Evolutionary conservation across 2,888 invertebrate species (phyloP).

Genomic region (Leptinotarsa tumamoca): DNA sequence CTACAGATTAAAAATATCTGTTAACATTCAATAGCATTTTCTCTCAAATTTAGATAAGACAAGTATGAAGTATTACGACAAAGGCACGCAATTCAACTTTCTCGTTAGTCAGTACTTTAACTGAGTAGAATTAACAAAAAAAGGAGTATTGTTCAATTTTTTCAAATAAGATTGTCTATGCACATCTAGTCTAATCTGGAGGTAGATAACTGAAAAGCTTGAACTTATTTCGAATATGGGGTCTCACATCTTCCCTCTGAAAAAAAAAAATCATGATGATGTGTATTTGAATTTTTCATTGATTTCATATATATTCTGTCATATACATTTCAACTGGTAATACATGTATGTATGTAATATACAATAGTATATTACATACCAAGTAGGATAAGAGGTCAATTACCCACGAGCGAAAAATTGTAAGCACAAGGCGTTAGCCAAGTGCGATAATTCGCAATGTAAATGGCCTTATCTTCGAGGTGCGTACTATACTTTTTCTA

Average conservation of each 20-base stretch:
- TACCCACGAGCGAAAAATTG: too few relatives aligned
- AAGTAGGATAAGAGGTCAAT: too few relatives aligned
- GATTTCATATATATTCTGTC: background rate
- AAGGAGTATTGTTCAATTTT: conserved; percentile 48
- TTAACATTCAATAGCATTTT: background rate
- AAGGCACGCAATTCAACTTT: conserved; percentile 39
- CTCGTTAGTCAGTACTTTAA: conserved; percentile 61
- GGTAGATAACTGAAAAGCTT: conserved; percentile 90
- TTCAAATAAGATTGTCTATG: conserved; percentile 37
- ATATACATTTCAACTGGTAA: too few relatives aligned
- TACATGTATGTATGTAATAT: too few relatives aligned
- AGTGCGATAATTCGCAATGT: too few relatives aligned
- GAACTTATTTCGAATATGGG: conserved; percentile 90
- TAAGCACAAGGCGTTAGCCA: too few relatives aligned
- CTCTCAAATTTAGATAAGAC: conserved; percentile 4
- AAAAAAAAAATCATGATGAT: conserved; percentile 56
- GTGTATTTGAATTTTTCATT: background rate
- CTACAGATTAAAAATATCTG: background rate
- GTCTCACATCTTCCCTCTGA: conserved; percentile 92
- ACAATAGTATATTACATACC: too few relatives aligned
- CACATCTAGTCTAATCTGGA: conserved; percentile 74
- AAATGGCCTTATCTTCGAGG: too few relatives aligned
- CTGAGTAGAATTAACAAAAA: conserved; percentile 46
- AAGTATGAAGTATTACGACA: conserved; percentile 12
- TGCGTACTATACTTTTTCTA: too few relatives aligned